Conservation (phyloP, 2,888 invertebrate species). For the Noctua janthe region DNA sequence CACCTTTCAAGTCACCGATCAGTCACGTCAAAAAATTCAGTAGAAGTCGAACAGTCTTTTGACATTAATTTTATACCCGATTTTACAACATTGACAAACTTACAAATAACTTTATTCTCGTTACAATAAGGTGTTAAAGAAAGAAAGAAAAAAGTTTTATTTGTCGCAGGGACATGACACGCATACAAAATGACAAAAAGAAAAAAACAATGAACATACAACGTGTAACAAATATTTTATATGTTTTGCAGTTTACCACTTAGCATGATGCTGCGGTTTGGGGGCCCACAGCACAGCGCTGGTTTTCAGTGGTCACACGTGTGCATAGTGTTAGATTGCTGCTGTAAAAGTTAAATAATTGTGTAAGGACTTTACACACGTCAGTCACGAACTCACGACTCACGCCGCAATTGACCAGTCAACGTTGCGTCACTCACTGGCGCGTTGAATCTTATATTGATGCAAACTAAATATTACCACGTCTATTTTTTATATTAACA, state of each 20-base stretch:
- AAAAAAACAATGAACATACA: no score
- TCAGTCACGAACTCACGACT: not conserved
- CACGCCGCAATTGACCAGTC: not conserved
- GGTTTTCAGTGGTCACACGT: no score
- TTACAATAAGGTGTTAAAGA: not conserved
- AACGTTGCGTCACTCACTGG: not conserved
- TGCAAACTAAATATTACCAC: not conserved
- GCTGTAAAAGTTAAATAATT: not conserved
- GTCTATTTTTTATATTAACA: not conserved
- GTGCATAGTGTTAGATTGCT: not conserved
- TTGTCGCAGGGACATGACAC: no score
- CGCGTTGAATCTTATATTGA: not conserved
- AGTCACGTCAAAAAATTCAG: not conserved
- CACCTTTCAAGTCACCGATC: not conserved
- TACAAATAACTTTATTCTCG: not conserved
- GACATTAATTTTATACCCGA: not conserved
- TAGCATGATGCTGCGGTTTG: no score
- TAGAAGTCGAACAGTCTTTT: not conserved
- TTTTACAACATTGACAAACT: not conserved
- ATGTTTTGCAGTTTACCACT: no score
- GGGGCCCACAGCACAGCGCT: no score
- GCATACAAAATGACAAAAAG: no score
- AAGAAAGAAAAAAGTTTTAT: no score
- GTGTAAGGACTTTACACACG: not conserved
- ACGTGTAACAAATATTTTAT: no score